Conservation (phyloP, 2,888 invertebrate genomes). For the Camponotus fellah region DNA sequence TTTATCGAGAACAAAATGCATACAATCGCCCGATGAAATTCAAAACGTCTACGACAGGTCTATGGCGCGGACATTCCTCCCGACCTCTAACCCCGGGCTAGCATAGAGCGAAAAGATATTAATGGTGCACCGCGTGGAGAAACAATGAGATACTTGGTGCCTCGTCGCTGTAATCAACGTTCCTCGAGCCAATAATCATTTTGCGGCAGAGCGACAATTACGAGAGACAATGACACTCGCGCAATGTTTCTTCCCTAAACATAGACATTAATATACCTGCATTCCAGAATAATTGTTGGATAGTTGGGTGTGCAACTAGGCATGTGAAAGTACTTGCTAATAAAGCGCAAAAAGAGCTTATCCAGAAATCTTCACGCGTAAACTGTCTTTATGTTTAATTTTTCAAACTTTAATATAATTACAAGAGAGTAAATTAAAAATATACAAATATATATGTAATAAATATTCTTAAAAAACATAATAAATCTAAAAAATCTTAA, state of each 20-base stretch:
- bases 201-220: constrained; percentile 76
- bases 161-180: constrained; percentile 75
- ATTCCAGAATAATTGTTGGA: constrained; percentile 81
- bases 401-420: not conserved
- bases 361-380: constrained; percentile 11
- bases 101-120: constrained; percentile 63
- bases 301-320: constrained; percentile 66
- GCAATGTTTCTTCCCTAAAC: constrained; percentile 76
- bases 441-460: not conserved
- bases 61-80: constrained; percentile 13
- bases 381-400: constrained; percentile 36
- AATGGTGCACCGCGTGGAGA: constrained; percentile 58
- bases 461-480: not conserved
- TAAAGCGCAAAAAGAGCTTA: constrained; percentile 23
- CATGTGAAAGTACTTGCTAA: constrained; percentile 79
- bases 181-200: constrained; percentile 78
- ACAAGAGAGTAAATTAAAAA: not conserved
- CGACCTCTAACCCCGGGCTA: constrained; percentile 66
- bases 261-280: constrained; percentile 81
- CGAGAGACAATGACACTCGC: constrained; percentile 80
- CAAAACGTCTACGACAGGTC: constrained; percentile 4
- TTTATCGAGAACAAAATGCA: not conserved
- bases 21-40: constrained; percentile 41
- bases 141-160: constrained; percentile 66
- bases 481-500: not conserved